Conservation (phyloP, 2,888 invertebrate genomes). For the Hipparchia semele region DNA sequence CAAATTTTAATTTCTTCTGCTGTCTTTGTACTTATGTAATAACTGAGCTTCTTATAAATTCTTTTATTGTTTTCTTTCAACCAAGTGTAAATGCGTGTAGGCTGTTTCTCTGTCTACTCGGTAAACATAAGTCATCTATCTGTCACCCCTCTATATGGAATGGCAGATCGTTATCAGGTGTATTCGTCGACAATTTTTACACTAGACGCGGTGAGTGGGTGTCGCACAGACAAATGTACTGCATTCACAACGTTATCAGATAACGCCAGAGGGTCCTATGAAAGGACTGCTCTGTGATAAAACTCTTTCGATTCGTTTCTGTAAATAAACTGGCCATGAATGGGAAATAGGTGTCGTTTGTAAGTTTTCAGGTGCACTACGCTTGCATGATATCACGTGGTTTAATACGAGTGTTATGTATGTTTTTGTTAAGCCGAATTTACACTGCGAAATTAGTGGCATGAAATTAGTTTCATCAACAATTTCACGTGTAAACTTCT, state of each 20-base stretch:
- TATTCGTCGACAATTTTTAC: slow-evolving; percentile 80
- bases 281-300: slow-evolving; percentile 71
- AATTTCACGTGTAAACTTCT: too few relatives aligned
- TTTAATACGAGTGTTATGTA: background rate
- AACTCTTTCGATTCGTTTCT: slow-evolving; percentile 73
- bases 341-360: slow-evolving; percentile 72
- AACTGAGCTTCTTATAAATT: background rate
- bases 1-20: too few relatives aligned
- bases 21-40: too few relatives aligned
- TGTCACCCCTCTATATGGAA: slow-evolving; percentile 54
- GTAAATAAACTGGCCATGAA: slow-evolving; percentile 73
- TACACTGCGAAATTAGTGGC: too few relatives aligned
- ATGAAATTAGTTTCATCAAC: too few relatives aligned
- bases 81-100: background rate
- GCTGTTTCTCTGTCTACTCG: too few relatives aligned
- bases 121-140: slow-evolving; percentile 27
- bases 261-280: slow-evolving; percentile 73
- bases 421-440: background rate
- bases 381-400: background rate
- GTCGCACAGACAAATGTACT: slow-evolving; percentile 77
- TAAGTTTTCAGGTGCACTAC: slow-evolving; percentile 54
- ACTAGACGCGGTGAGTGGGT: slow-evolving; percentile 72
- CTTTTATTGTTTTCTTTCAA: background rate
- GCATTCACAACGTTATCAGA: slow-evolving; percentile 78
- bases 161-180: slow-evolving; percentile 76